Conservation (phyloP, 2,797 vertebrate genomes). For the Taeniopygia guttata region DNA sequence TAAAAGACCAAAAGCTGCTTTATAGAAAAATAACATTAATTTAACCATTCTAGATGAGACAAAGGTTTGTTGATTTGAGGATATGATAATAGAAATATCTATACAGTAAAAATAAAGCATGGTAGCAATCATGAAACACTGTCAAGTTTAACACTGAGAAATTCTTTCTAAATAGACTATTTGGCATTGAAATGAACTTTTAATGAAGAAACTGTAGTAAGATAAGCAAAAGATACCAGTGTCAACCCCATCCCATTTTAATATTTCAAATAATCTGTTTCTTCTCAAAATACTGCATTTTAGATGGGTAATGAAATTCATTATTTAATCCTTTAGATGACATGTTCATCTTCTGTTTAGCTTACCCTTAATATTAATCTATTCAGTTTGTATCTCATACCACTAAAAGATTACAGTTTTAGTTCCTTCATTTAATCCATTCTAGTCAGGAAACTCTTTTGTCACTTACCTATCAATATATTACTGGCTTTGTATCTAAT, state of each 20-base stretch:
- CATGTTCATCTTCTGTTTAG: background rate
- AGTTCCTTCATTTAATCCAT: background rate
- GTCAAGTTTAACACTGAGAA: background rate
- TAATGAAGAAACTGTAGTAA: background rate
- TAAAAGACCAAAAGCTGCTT: background rate
- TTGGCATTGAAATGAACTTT: background rate
- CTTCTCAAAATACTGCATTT: background rate
- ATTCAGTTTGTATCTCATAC: constrained; percentile 2
- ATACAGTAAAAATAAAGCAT: background rate
- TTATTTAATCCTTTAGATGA: constrained; percentile 26
- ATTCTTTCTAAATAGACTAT: background rate
- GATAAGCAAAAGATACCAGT: background rate
- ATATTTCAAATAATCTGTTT: background rate
- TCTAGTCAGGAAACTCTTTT: constrained; percentile 27
- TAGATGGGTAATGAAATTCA: background rate
- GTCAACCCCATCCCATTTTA: background rate
- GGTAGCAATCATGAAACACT: background rate
- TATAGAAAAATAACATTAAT: background rate
- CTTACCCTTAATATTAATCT: constrained; percentile 12
- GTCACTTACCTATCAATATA: background rate
- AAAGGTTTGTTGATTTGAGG: background rate
- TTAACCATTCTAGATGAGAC: background rate
- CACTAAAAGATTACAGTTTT: background rate
- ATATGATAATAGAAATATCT: background rate
- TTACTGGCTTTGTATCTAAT: constrained; percentile 21